Percentiles rank a stretch among this genome's conserved stretches.
phyloP scores from a whole-genome alignment of 2,888 invertebrate species.

The Campoletis raptor region DNA sequence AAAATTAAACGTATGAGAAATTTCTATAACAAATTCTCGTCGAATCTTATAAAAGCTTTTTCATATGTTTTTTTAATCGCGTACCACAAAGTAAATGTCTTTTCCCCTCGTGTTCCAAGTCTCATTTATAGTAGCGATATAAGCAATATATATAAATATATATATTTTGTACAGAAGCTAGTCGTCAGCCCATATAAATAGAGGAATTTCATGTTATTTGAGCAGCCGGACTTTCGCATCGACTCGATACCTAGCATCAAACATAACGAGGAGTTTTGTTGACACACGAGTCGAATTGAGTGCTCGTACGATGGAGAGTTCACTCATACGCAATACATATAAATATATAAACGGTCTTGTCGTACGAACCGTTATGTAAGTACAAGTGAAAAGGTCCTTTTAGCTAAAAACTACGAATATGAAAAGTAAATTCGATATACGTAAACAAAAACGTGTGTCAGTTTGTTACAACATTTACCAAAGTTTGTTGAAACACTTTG shows the following conservation, averaged over 20 bases:
- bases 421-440: background rate
- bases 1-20: background rate
- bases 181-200: constrained; percentile 14
- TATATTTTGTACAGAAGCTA: constrained; percentile 31
- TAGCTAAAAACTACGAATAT: background rate
- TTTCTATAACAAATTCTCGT: background rate
- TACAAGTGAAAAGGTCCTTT: background rate
- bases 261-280: constrained; percentile 64
- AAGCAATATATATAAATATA: constrained; percentile 18
- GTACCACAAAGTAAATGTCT: background rate
- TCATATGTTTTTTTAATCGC: background rate
- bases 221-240: constrained; percentile 65
- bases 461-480: background rate
- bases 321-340: constrained; percentile 10
- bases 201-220: constrained; percentile 55
- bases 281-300: constrained; percentile 53
- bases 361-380: background rate
- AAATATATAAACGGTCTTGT: background rate
- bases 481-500: background rate
- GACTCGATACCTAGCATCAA: constrained; percentile 39
- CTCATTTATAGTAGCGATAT: background rate
- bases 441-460: background rate
- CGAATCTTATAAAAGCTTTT: background rate
- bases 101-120: background rate
- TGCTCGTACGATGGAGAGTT: constrained; percentile 5